Base-by-base conservation (phyloP, 2,888 invertebrate species). In the Cyrtodaria siliqua region DNA sequence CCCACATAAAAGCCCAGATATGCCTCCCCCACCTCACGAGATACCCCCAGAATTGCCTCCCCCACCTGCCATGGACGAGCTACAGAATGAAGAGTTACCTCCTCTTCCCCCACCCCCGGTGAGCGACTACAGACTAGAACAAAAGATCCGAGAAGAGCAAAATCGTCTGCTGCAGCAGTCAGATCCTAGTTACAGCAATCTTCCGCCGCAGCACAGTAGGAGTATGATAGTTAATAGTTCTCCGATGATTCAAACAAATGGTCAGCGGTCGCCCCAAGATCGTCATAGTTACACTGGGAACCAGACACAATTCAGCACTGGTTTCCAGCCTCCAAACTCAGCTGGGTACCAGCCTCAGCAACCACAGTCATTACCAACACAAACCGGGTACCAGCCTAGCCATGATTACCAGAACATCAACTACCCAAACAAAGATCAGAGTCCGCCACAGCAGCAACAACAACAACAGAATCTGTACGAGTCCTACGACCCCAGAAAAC, bases 1-100 rank as follows among this genome's bases (percentile, higher is more conserved):
- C 23, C 67, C 72, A 40, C 73, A 69, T 18, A 78, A 82, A 50
- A 75, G 76, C 47, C 76, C 71, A 40, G 90, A 82, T 78, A 87
- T 82, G 85, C 92, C 83, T 42, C 84, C 86, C 72, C 96, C 75
- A 96, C 96, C 62, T 96, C 94, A 95, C 14, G 90, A 94, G 2
- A 79, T 83, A 18, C 90, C 93, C 94, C 91, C 94, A 68, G 92
- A 84, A 81, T 90, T 79, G 76, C 93, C 82, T 68, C 93, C 87
- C 12, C 89, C 90, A n/a, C 93, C 93, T 16, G 93, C 92, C 47
- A 92, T 92, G 23, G 87, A 87, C 16, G 86, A 88, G 24, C 52
- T 85, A 23, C 79, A 82, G 16, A 90, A 90, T 52, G 91, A 90
- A 38, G 87, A 86, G 27, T 74, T 86, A 27, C 89, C 89, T 29